Conservation (phyloP, 2,797 vertebrate species). For the Chrosomus eos region DNA sequence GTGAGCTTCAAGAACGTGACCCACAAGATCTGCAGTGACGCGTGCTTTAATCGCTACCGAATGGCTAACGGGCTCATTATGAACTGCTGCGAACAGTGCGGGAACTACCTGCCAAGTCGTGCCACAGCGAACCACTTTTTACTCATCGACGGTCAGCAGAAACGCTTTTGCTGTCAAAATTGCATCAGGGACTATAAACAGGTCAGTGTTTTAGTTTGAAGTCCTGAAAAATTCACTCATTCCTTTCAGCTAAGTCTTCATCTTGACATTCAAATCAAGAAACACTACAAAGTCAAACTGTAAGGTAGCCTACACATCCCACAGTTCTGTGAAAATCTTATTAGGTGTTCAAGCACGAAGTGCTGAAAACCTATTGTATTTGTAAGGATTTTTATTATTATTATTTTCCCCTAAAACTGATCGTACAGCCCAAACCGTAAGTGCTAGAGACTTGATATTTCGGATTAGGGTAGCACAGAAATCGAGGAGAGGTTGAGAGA, state of each 20-base stretch:
- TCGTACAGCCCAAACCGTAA: too few species aligned
- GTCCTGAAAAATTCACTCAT: not conserved
- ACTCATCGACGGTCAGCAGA: conserved; percentile 95
- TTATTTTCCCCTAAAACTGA: too few species aligned
- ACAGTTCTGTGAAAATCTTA: not conserved
- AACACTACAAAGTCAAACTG: not conserved
- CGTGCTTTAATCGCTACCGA: conserved; percentile 97
- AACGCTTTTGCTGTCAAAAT: conserved; percentile 97
- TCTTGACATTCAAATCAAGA: not conserved
- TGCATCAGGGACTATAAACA: conserved; percentile 97
- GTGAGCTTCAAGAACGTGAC: conserved; percentile 99
- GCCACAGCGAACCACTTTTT: conserved; percentile 93
- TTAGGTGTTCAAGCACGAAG: too few species aligned
- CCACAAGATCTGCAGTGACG: conserved; percentile 97
- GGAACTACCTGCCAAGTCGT: conserved; percentile 95
- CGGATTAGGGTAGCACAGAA: too few species aligned
- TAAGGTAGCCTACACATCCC: not conserved
- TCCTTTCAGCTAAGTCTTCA: not conserved
- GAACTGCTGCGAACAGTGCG: conserved; percentile 99
- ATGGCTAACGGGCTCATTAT: conserved; percentile 97
- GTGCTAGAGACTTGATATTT: too few species aligned
- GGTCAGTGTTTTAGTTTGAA: conserved; percentile 73
- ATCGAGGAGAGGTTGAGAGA: too few species aligned
- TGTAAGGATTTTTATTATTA: too few species aligned
- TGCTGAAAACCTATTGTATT: too few species aligned